Evolutionary conservation across 2,888 invertebrate species (phyloP), one percentile per base, ranked within the genome.

Genomic region (Acrocera orbiculus): DNA sequence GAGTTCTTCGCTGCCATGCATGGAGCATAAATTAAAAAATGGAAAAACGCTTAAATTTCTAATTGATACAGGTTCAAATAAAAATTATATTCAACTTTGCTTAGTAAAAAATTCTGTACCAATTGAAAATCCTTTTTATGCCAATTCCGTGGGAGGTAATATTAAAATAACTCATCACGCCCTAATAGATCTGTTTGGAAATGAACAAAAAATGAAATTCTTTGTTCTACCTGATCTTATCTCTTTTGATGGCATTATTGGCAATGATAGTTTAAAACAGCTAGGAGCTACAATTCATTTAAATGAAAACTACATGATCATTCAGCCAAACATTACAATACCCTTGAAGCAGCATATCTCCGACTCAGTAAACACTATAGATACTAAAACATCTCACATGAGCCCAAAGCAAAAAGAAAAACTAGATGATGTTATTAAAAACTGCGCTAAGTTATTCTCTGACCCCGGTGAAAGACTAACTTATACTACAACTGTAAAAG

Each of bases 1-100:
- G 3, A 11, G 33, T 30, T 40, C 40, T 27, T 39, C 34, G 13
- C 23, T 39, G 16, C 41, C 37, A 10, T 41, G 38, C 25, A 34
- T 37, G 17, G 27, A 14, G 16, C 30, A 27, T 14, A 25, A 10
- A 16, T 16, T 22, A 31, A 22, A 20, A 29, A 38, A 33, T 25
- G 34, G 33, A 13, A 30, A 37, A 22, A 24, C 26, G 7, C 13
- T 39, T 9, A 41, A 35, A 36, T 34, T 39, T 13, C 22, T 35
- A 8, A 17, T 40, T 16, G 35, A 40, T 19, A 38, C 38, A 3
- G 35, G 40, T 4, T 37, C 32, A 1, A 36, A 34, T 11, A 34
- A 34, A 23, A 36, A 29, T 26, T 34, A 40, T 13, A 27, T 32
- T 8, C 22, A 35, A 37, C 17, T 30, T 5, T n/a, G 27, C 8